Evolutionary conservation across 2,113 vertebrate species (phyloP).

Genomic region (Megaceryle torquata): DNA sequence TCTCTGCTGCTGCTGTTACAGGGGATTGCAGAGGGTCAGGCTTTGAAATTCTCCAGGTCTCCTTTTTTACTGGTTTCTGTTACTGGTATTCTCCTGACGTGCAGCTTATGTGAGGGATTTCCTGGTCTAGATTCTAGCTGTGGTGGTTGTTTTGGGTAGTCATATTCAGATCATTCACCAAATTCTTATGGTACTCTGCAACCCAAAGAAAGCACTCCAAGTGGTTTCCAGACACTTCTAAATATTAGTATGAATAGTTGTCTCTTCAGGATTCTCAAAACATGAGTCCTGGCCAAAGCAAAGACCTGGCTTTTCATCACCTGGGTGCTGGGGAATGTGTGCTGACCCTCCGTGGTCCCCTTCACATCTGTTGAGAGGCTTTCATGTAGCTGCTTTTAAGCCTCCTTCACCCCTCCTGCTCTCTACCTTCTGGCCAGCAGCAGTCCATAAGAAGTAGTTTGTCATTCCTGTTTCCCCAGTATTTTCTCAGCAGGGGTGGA

Average conservation of each 20-base stretch:
- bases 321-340: not conserved
- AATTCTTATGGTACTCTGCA: not conserved
- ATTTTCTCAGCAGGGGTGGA: not conserved
- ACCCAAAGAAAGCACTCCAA: not conserved
- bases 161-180: not conserved
- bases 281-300: not conserved
- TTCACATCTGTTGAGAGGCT: not conserved
- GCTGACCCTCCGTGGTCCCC: not conserved
- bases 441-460: not conserved
- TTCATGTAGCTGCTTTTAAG: fast-evolving
- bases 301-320: not conserved
- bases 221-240: not conserved
- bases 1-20: not conserved
- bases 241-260: not conserved
- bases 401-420: not conserved
- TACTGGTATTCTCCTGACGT: not conserved
- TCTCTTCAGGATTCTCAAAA: not conserved
- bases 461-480: not conserved
- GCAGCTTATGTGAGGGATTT: not conserved
- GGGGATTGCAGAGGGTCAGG: not conserved
- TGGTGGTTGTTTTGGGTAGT: not conserved
- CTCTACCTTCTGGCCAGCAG: not conserved
- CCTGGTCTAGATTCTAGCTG: not conserved
- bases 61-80: not conserved
- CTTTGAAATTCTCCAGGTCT: not conserved